phyloP scores from a whole-genome alignment of 1,140 invertebrate species.

The Drosophila kikkawai region DNA sequence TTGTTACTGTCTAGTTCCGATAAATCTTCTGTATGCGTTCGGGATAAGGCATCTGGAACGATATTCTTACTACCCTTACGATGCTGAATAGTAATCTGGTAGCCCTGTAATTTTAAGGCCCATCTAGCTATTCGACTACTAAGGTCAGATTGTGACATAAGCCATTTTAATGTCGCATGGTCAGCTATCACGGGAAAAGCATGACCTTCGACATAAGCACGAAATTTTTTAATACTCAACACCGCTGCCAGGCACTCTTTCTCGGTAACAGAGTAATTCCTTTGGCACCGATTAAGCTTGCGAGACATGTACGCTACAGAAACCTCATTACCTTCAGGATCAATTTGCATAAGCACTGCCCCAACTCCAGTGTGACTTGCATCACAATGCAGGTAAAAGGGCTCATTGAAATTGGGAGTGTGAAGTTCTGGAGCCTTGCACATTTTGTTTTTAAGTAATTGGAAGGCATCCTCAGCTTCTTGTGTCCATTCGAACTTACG shows the following conservation, averaged over 20 bases:
- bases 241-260: slow-evolving; percentile 15
- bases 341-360: slow-evolving; percentile 2
- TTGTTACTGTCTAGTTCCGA: background rate
- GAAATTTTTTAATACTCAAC: slow-evolving; percentile 16
- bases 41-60: slow-evolving; percentile 9
- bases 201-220: slow-evolving; percentile 13
- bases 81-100: slow-evolving; percentile 1
- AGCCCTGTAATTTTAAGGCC: slow-evolving; percentile 1
- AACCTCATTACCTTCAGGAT: slow-evolving; percentile 6
- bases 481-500: background rate
- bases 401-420: background rate
- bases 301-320: background rate
- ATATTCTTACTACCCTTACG: slow-evolving; percentile 4
- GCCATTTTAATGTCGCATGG: background rate
- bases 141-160: slow-evolving; percentile 11
- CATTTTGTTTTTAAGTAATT: background rate
- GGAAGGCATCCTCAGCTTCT: slow-evolving; percentile 1
- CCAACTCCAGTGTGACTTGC: slow-evolving; percentile 21
- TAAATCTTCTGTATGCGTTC: slow-evolving; percentile 12
- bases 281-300: slow-evolving; percentile 17
- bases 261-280: slow-evolving; percentile 19
- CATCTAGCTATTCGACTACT: slow-evolving; percentile 5
- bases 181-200: slow-evolving; percentile 2
- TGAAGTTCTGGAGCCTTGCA: slow-evolving; percentile 5
- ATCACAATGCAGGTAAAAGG: slow-evolving; percentile 21